Conservation (phyloP, 2,888 invertebrate species). For the Oscheius myriophilus region DNA sequence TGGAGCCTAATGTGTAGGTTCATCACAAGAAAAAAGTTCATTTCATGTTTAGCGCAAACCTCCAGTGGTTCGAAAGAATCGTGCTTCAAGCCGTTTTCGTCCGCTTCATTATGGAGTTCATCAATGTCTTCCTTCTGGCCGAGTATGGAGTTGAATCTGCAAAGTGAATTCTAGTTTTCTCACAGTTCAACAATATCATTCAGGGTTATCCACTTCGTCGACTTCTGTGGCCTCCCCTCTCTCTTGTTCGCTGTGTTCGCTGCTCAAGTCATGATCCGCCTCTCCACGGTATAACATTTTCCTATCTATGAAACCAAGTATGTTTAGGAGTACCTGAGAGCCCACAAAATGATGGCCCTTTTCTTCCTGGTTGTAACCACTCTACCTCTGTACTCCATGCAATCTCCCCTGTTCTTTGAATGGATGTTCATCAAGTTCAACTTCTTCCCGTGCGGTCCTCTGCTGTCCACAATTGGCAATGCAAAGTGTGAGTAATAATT, state of each 20-base stretch:
- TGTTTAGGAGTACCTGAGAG: slow-evolving; percentile 8
- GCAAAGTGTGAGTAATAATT: slow-evolving; percentile 5
- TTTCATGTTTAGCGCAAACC: background rate
- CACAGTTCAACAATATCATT: background rate
- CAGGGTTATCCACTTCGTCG: slow-evolving; percentile 20
- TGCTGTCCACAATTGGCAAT: slow-evolving; percentile 12
- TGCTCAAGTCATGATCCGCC: slow-evolving; percentile 26
- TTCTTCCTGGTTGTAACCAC: slow-evolving; percentile 11
- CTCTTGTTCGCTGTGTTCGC: slow-evolving; percentile 21
- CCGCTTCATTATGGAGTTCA: slow-evolving; percentile 15
- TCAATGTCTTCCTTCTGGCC: slow-evolving; percentile 21
- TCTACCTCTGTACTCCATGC: slow-evolving; percentile 22
- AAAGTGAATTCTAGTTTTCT: background rate
- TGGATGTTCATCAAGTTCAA: slow-evolving; percentile 19
- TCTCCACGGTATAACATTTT: slow-evolving; percentile 15
- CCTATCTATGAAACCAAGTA: too few relatives aligned
- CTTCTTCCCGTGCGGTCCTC: slow-evolving; percentile 24
- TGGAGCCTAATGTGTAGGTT: slow-evolving; percentile 13
- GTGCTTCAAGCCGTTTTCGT: slow-evolving; percentile 20
- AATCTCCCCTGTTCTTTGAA: slow-evolving; percentile 13
- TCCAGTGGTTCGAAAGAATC: slow-evolving; percentile 19
- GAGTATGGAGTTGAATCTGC: slow-evolving; percentile 25
- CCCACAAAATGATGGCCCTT: slow-evolving; percentile 26
- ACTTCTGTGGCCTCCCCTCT: slow-evolving; percentile 15
- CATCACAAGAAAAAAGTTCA: background rate